A percentile compares a stretch with the other conserved stretches of the same genome.
Conservation (phyloP, 2,797 vertebrate genomes). For the Apodemus agrarius region DNA sequence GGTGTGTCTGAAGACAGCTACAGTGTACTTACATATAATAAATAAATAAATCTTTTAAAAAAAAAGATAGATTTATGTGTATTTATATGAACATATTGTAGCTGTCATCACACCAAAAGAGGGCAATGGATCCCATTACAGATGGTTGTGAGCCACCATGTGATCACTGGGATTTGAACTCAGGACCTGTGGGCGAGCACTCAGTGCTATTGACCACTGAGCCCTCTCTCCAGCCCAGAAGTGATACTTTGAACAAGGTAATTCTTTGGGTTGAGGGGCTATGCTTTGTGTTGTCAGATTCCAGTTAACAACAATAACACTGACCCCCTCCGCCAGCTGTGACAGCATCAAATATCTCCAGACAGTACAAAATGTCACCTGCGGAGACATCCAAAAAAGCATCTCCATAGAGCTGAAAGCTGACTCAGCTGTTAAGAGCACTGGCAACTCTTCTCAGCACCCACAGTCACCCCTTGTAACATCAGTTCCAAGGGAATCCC, state of each 20-base stretch:
- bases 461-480: not conserved
- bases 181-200: no score
- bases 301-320: not conserved
- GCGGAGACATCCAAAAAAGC: not conserved
- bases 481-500: not conserved
- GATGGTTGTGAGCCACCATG: no score
- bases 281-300: not conserved
- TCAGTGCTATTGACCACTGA: no score
- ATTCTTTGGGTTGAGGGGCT: not conserved
- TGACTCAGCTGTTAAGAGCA: not conserved
- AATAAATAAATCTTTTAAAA: no score
- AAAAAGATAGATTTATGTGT: no score
- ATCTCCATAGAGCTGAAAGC: not conserved
- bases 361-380: not conserved
- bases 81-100: no score
- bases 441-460: not conserved
- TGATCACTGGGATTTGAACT: no score
- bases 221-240: not conserved
- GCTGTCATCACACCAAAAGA: no score
- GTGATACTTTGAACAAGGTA: not conserved
- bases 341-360: not conserved
- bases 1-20: no score
- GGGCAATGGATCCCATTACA: no score
- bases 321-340: not conserved
- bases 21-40: no score